Percentiles rank a stretch among this genome's conserved stretches.
phyloP scores from a whole-genome alignment of 23 tunicate species.

The Clavelina lepadiformis region DNA sequence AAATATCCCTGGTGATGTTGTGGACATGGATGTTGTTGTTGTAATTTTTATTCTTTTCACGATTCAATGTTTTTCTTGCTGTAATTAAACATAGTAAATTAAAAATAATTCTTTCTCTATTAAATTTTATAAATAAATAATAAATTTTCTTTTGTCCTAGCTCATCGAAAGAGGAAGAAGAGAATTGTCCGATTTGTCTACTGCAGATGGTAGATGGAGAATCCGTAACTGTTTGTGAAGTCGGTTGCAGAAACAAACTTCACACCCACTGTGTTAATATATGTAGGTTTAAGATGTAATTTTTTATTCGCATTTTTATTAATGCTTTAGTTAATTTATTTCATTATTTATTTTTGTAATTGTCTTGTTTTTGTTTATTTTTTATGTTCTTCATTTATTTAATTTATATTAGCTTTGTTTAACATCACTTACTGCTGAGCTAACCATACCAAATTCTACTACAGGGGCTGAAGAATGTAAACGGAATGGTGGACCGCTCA shows the following conservation, averaged over 20 bases:
- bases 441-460: not conserved
- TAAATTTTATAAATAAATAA: not conserved
- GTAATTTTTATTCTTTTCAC: no score
- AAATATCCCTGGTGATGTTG: no score
- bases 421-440: no score
- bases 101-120: no score
- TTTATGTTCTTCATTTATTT: no score
- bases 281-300: constrained; percentile 47
- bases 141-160: constrained; percentile 17
- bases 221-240: constrained; percentile 89
- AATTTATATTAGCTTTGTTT: no score
- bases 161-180: constrained; percentile 90
- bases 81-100: no score
- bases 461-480: constrained; percentile 92
- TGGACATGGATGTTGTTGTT: not conserved
- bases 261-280: constrained; percentile 94
- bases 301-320: no score
- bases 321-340: no score
- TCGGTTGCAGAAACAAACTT: constrained; percentile 86
- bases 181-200: constrained; percentile 87
- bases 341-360: no score
- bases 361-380: no score
- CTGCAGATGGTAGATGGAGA: constrained; percentile 93
- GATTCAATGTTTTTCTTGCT: not conserved
- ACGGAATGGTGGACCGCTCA: constrained; percentile 63